Base-by-base conservation (phyloP, 2,113 vertebrate genomes). In the Gracilinanus agilis region DNA sequence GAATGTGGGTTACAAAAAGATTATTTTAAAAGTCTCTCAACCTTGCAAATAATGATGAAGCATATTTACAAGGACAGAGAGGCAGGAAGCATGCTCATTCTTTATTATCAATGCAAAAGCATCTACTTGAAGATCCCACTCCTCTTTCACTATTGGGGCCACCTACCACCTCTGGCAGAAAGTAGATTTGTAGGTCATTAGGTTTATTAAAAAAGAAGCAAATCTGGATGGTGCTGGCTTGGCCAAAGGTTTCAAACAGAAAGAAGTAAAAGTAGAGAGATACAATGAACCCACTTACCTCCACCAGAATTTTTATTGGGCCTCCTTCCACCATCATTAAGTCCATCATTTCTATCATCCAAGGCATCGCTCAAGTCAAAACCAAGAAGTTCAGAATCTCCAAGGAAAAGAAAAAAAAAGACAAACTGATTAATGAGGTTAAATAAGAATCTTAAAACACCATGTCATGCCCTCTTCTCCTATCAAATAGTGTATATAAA, bases 331-430 rank as follows among this genome's bases (percentile, higher is more conserved):
- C 96, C 61, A 75, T 55, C 7, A 53, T 93, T 97, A 55, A 93
- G 97, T 75, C 95, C 95, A 96, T 99, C 99, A 2, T 99, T 99
- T 27, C 55, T 97, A 88, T 98, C 98, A 96, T 99, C 98, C 90
- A 99, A 92, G 55, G 99, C 99, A 97, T 99, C 99, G 34, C 94
- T 19, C 96, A 99, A 98, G 97, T 99, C 94, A 0, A 99, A 97
- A 24, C 98, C 99, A 55, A 55, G 34, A 95, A 95, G 44, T 97
- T 97, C 53, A 13, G 34, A 44, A 40, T 19, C 49, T 88, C 44
- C 21, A 44, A 90, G 90, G 90, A 25, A 40, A 89, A 88, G n/a
- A 89, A 89, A 23, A n/a, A 12, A 49, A 49, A 40, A 75, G 54
- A 93, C 27, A 53, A 0, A 0, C 3, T 8, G 3, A 3, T 97